Base-by-base conservation (phyloP, 2,888 invertebrate genomes). In the Drosophila testacea region DNA sequence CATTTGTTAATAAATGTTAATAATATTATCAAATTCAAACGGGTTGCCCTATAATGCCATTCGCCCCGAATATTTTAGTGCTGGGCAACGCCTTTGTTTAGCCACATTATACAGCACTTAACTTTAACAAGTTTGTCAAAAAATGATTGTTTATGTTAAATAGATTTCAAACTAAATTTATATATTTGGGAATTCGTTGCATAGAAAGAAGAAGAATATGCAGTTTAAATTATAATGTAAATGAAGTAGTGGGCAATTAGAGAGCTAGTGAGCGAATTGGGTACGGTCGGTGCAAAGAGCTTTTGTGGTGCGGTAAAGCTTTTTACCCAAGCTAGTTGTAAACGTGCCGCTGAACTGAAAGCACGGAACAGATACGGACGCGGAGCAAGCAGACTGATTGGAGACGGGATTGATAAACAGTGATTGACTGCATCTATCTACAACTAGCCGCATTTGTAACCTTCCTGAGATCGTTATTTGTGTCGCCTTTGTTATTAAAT, bases 291-390 rank as follows among this genome's bases (percentile, higher is more conserved):
- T 32, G 42, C 7, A 4, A 5, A 28, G 47, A 61, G 74, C 79
- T 77, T 77, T 44, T 44, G 36, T 42, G 48, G 39, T 41, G 59
- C 41, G 60, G 28, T 36, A 48, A 71, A 63, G 57, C 74, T 77
- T 65, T 47, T 6, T 4, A 16, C 6, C 32, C n/a, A 16, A 48
- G 55, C 47, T 57, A 82, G 73, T 82, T 69, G 73, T 50, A 61
- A 70, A 55, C 69, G 68, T 63, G 61, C 63, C 52, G 57, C 69
- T 66, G 79, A 63, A 69, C 69, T 51, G 72, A 46, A 72, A 69
- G 57, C 54, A 62, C 54, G 32, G 34, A 42, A 6, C 36, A n/a
- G 6, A 39, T 30, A 39, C 30, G 30, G 7, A 42, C 28, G 34
- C 9, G 1, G 11, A 30, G 6, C 16, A 13, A 47, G 16, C 39